Conservation (phyloP, 2,888 invertebrate genomes). For the Pseudoips prasinana region DNA sequence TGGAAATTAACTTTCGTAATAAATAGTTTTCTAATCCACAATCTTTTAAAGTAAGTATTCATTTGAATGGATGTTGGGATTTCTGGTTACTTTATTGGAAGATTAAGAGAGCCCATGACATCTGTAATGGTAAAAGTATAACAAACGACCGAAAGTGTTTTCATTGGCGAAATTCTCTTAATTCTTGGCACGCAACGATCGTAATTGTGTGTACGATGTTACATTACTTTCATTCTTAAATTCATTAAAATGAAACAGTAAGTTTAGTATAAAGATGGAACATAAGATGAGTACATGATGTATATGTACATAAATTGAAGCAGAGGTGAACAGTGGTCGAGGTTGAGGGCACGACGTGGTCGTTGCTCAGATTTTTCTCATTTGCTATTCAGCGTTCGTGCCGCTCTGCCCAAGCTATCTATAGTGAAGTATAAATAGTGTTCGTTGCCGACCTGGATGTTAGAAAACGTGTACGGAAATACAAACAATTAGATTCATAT, state of each 20-base stretch:
- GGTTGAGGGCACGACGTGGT: slow-evolving; percentile 38
- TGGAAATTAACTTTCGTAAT: slow-evolving; percentile 28
- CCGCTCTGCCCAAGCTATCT: slow-evolving; percentile 57
- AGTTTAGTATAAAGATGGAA: slow-evolving; percentile 2
- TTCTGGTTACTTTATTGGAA: slow-evolving; percentile 1
- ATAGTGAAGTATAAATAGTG: slow-evolving; percentile 64
- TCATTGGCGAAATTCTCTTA: slow-evolving; percentile 28
- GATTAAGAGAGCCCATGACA: slow-evolving; percentile 1
- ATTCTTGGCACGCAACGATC: slow-evolving; percentile 27
- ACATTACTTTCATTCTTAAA: slow-evolving; percentile 38
- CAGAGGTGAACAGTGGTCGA: slow-evolving; percentile 10
- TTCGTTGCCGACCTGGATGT: slow-evolving; percentile 43
- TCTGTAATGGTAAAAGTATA: slow-evolving; percentile 4
- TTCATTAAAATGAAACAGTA: slow-evolving; percentile 19
- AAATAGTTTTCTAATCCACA: slow-evolving; percentile 7
- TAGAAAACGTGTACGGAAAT: slow-evolving; percentile 43
- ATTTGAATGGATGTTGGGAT: not conserved
- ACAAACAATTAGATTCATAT: slow-evolving; percentile 26
- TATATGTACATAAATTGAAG: too few species aligned
- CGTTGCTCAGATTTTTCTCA: slow-evolving; percentile 63
- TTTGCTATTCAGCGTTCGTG: slow-evolving; percentile 63
- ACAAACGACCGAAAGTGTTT: slow-evolving; percentile 15
- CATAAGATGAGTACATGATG: not conserved
- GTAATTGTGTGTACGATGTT: slow-evolving; percentile 12
- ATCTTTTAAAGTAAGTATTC: not conserved